Conservation (phyloP, 2,888 invertebrate genomes). For the Zaprionus obscuricornis region DNA sequence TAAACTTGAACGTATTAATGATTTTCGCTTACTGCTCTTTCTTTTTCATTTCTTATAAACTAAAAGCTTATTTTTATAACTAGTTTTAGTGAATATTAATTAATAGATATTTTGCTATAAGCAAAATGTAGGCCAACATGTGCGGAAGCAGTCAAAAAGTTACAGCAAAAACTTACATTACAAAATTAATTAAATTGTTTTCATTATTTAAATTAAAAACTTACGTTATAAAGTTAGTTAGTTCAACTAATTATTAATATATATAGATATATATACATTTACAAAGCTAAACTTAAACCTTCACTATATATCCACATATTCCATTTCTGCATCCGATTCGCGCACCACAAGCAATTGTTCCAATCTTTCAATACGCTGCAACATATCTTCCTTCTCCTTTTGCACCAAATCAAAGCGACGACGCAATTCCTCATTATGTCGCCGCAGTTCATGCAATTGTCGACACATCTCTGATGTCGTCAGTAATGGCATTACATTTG, state of each 20-base stretch:
- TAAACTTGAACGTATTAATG: constrained; percentile 49
- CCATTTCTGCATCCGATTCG: constrained; percentile 53
- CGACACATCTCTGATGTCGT: constrained; percentile 81
- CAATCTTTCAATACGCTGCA: constrained; percentile 78
- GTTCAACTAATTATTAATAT: background rate
- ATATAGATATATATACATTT: constrained; percentile 45
- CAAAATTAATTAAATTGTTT: no score
- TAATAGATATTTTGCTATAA: constrained; percentile 29
- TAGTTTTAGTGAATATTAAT: constrained; percentile 5
- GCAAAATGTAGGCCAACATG: constrained; percentile 43
- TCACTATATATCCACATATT: constrained; percentile 59
- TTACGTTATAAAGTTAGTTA: constrained; percentile 1
- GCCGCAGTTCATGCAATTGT: constrained; percentile 79
- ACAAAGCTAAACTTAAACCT: constrained; percentile 40
- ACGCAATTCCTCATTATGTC: constrained; percentile 79
- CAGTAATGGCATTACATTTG: constrained; percentile 74
- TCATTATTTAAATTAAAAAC: no score
- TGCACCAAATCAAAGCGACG: constrained; percentile 79
- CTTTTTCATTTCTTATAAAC: no score
- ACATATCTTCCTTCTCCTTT: constrained; percentile 81
- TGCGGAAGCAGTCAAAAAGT: constrained; percentile 40
- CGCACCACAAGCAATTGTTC: constrained; percentile 75
- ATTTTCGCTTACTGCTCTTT: constrained; percentile 5
- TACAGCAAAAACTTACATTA: no score
- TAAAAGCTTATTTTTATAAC: background rate